phyloP scores from a whole-genome alignment of 2,113 vertebrate species.

The Petrocephalus microphthalmus region DNA sequence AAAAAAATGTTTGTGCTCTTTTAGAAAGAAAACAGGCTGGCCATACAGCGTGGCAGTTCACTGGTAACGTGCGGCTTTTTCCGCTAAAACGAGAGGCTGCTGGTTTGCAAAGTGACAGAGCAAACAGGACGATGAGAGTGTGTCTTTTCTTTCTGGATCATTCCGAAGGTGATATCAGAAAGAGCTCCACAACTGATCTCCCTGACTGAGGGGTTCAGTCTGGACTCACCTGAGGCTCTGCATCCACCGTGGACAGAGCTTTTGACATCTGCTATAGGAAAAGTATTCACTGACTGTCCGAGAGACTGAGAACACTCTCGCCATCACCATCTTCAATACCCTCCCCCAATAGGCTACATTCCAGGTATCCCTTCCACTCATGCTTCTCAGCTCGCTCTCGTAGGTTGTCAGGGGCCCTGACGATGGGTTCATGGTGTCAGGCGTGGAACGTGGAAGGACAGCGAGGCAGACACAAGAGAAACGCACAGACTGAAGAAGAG shows the following conservation, averaged over 20 bases:
- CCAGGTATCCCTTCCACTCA: neutral
- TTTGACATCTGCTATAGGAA: neutral
- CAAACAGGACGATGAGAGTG: neutral
- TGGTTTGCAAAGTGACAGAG: neutral
- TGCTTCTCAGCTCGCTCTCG: neutral
- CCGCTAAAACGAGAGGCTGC: neutral
- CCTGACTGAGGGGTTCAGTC: neutral
- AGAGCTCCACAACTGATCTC: neutral
- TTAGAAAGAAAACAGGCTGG: conserved; percentile 23
- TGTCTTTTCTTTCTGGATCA: neutral
- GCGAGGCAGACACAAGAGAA: conserved; percentile 4
- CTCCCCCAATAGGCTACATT: neutral
- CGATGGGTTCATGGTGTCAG: neutral
- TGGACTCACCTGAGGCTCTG: neutral
- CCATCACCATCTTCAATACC: neutral
- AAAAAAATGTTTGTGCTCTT: conserved; percentile 28
- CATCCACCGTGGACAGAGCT: neutral
- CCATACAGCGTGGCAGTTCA: neutral
- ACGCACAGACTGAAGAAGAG: neutral
- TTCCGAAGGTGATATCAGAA: neutral
- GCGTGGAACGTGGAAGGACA: neutral
- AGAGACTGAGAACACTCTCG: neutral
- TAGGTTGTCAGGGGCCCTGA: neutral
- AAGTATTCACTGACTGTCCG: neutral
- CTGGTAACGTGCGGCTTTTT: conserved; percentile 20